Evolutionary conservation across 2,888 invertebrate species (phyloP).

Genomic region (Lasioglossum morio): DNA sequence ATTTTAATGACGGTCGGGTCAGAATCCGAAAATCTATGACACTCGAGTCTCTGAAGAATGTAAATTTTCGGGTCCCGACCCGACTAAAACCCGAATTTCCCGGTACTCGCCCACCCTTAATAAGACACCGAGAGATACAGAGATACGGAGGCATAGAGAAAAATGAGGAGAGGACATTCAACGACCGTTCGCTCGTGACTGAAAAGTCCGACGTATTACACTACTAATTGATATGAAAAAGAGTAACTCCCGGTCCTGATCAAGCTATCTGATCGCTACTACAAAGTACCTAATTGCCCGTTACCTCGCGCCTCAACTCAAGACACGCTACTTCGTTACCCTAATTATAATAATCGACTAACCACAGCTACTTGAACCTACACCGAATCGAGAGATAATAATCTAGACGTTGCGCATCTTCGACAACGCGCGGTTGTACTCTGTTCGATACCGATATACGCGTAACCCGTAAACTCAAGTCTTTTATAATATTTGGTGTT

Average conservation of each 20-base stretch:
- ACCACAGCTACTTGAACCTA: constrained; percentile 30
- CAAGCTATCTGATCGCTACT: constrained; percentile 10
- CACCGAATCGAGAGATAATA: constrained; percentile 28
- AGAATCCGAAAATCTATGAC: no score
- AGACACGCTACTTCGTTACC: constrained; percentile 12
- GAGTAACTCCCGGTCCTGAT: constrained; percentile 6
- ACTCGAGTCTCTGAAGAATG: no score
- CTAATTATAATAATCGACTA: constrained; percentile 15
- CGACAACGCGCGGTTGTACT: constrained; percentile 42
- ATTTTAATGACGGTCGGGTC: no score
- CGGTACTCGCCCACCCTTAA: no score
- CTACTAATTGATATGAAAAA: constrained; percentile 26
- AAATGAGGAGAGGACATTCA: background rate
- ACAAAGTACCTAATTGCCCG: constrained; percentile 39
- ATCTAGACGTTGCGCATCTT: constrained; percentile 7
- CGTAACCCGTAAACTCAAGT: constrained; percentile 67
- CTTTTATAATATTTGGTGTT: constrained; percentile 75
- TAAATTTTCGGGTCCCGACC: no score
- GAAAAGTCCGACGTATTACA: background rate
- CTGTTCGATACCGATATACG: constrained; percentile 42
- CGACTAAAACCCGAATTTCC: no score
- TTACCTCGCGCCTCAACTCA: constrained; percentile 28
- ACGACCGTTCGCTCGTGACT: background rate
- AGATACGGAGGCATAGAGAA: background rate
- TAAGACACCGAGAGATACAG: background rate